phyloP scores from a whole-genome alignment of 1,140 invertebrate species.

The Temnothorax longispinosus region DNA sequence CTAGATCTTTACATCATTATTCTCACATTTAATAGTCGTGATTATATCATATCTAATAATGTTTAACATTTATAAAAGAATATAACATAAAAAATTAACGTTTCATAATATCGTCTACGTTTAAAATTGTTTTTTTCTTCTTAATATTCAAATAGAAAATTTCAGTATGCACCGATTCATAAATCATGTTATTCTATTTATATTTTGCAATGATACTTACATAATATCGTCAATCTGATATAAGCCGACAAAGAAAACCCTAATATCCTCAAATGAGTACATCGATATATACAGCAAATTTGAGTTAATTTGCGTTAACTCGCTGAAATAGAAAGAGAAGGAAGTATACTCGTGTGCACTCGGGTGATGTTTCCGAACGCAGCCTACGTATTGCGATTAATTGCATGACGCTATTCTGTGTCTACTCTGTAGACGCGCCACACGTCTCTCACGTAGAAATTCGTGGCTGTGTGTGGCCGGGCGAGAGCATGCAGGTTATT shows the following conservation, averaged over 20 bases:
- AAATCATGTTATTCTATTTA: not conserved
- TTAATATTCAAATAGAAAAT: not conserved
- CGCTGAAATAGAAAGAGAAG: too few relatives aligned
- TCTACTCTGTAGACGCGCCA: constrained; percentile 7
- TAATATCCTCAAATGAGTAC: not conserved
- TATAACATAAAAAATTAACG: not conserved
- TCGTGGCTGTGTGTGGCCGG: constrained; percentile 32
- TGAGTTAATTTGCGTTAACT: not conserved
- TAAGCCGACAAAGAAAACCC: not conserved
- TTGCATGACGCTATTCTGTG: not conserved
- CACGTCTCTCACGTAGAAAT: constrained; percentile 23
- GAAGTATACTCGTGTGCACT: too few relatives aligned
- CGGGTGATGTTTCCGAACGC: too few relatives aligned
- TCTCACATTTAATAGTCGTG: constrained; percentile 6
- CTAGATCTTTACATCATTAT: constrained; percentile 35
- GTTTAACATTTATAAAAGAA: not conserved
- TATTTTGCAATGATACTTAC: not conserved
- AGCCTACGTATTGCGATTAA: constrained; percentile 12
- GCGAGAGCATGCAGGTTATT: constrained; percentile 57
- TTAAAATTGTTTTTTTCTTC: not conserved
- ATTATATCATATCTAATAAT: not conserved
- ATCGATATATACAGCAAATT: not conserved
- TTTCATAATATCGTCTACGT: not conserved
- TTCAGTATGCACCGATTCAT: not conserved
- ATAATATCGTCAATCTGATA: not conserved